A percentile compares a stretch with the other conserved stretches of the same genome.
phyloP scores from a whole-genome alignment of 1,140 invertebrate genomes.

The Polypedilum pembai region DNA sequence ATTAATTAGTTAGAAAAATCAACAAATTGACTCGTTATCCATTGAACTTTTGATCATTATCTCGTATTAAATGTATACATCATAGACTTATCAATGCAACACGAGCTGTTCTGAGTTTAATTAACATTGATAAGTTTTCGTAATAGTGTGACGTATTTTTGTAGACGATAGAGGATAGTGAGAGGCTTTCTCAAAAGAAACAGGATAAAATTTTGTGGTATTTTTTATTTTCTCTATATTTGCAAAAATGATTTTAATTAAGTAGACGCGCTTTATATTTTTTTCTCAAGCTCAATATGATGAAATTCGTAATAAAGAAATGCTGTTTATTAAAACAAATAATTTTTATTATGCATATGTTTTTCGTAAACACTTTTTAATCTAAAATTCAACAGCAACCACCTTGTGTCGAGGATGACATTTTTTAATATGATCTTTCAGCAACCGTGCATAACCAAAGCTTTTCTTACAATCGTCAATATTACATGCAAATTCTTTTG shows the following conservation, averaged over 20 bases:
- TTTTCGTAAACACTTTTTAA: background rate
- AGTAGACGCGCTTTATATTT: background rate
- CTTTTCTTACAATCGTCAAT: background rate
- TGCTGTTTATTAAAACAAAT: background rate
- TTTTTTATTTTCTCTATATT: background rate
- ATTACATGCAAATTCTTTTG: background rate
- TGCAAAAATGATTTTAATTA: background rate
- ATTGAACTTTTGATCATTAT: background rate
- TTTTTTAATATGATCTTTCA: background rate
- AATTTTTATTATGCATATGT: background rate
- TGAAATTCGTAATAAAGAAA: background rate
- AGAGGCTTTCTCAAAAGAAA: too few relatives aligned
- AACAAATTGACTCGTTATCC: background rate
- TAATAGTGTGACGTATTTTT: too few relatives aligned
- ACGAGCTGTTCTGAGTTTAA: too few relatives aligned
- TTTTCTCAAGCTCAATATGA: background rate
- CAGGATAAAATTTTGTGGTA: too few relatives aligned
- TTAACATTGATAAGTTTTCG: too few relatives aligned
- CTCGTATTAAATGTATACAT: background rate
- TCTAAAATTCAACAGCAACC: background rate
- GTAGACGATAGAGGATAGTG: too few relatives aligned
- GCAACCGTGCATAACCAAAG: background rate
- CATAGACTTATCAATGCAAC: too few relatives aligned
- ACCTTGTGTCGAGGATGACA: background rate
- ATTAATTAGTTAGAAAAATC: background rate